phyloP scores from a whole-genome alignment of 2,888 invertebrate species.

The Acheta domesticus region DNA sequence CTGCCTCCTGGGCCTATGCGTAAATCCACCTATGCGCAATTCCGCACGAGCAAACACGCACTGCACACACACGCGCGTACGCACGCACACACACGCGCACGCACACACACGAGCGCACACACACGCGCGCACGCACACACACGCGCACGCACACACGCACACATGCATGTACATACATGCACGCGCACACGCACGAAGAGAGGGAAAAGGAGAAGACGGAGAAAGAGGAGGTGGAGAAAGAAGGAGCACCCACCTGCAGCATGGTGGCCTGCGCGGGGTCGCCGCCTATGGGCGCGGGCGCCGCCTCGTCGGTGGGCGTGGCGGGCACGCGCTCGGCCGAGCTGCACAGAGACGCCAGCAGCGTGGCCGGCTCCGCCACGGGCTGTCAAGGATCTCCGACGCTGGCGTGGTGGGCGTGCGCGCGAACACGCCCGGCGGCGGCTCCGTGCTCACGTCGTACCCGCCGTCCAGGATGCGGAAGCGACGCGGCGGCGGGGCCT shows the following conservation, averaged over 20 bases:
- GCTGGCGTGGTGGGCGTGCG: constrained; percentile 41
- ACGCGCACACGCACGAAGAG: no score
- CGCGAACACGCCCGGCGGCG: constrained; percentile 20
- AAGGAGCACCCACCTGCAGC: constrained; percentile 47
- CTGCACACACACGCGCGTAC: no score
- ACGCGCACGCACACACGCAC: no score
- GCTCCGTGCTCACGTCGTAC: constrained; percentile 3
- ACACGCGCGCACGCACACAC: no score
- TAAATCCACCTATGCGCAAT: no score
- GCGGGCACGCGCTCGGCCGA: constrained; percentile 61
- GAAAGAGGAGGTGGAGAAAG: no score
- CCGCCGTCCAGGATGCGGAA: constrained; percentile 18
- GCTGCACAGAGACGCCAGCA: constrained; percentile 60
- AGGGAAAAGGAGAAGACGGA: background rate
- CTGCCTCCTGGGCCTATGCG: no score
- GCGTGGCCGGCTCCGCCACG: constrained; percentile 57
- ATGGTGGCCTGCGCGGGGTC: constrained; percentile 56
- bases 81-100: no score
- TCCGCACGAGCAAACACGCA: no score
- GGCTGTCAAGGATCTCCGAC: constrained; percentile 58
- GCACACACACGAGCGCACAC: no score
- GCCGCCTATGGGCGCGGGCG: constrained; percentile 27
- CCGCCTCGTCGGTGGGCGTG: constrained; percentile 38
- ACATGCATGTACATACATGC: no score
- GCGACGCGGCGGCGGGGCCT: background rate